Conservation (phyloP, 1,140 invertebrate genomes). For the Hylaeus volcanicus region DNA sequence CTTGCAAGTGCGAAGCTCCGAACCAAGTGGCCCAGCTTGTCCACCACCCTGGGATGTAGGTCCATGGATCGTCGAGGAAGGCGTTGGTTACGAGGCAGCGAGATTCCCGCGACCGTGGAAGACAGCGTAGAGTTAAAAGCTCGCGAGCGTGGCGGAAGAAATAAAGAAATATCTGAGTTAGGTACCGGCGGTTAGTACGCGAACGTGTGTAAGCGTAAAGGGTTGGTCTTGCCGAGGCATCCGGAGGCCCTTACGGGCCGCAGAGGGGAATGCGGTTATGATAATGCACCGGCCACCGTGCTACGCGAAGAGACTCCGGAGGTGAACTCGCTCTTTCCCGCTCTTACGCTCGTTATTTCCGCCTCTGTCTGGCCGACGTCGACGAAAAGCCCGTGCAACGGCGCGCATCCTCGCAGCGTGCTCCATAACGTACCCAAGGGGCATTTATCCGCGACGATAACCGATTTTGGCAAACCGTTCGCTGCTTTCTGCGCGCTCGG, state of each 20-base stretch:
- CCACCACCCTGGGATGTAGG: too few relatives aligned
- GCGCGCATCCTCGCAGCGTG: neutral
- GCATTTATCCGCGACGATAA: slow-evolving; percentile 61
- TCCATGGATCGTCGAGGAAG: too few relatives aligned
- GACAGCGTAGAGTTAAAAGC: neutral
- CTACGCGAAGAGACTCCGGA: slow-evolving; percentile 73
- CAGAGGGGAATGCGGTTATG: slow-evolving; percentile 78
- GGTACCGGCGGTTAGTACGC: slow-evolving; percentile 5
- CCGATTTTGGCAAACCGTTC: slow-evolving; percentile 58
- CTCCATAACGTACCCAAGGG: slow-evolving; percentile 50
- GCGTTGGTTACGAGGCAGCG: neutral
- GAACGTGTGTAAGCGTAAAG: slow-evolving; percentile 66
- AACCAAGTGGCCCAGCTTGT: too few relatives aligned
- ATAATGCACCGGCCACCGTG: slow-evolving; percentile 79
- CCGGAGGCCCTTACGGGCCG: slow-evolving; percentile 66
- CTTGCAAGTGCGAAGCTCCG: too few relatives aligned
- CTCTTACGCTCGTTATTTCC: slow-evolving; percentile 5
- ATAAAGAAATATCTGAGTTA: slow-evolving; percentile 60
- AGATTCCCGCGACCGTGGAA: neutral
- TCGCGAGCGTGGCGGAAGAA: slow-evolving; percentile 31
- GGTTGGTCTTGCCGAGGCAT: slow-evolving; percentile 71
- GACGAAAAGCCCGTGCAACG: slow-evolving; percentile 12
- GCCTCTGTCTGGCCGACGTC: neutral
- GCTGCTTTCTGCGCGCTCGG: slow-evolving; percentile 8
- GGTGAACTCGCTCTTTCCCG: slow-evolving; percentile 40